These are phyloP conservation scores for Coptodon rendalli DNA, from an alignment of 2,113 vertebrate genomes.

Conservation along the genomic window DNA sequence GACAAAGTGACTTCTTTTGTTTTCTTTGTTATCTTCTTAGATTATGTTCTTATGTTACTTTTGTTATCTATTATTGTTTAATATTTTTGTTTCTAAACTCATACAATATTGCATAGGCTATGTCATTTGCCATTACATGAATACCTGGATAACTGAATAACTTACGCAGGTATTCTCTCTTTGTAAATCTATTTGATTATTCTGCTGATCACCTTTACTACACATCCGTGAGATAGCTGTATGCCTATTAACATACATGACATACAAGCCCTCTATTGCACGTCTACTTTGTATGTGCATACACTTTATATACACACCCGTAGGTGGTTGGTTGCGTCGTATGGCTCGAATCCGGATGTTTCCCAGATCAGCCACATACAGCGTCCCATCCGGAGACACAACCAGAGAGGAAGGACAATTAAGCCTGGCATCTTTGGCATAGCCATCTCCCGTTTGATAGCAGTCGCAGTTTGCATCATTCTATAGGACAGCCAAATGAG, in stretches of 20 bases:
- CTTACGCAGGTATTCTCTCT: not conserved
- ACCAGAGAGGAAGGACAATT: conserved; percentile 91
- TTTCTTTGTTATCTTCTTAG: not conserved
- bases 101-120: not conserved
- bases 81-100: not conserved
- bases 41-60: not conserved
- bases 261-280: not conserved
- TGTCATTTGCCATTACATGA: not conserved
- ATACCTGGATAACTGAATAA: not conserved
- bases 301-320: conserved; percentile 53
- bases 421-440: conserved; percentile 92
- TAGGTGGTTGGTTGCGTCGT: conserved; percentile 81
- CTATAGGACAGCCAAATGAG: conserved; percentile 3
- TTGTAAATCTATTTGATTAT: not conserved
- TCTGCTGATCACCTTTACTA: not conserved
- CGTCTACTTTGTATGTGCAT: not conserved
- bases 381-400: conserved; percentile 89
- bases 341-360: conserved; percentile 95
- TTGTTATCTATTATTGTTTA: not conserved
- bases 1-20: not conserved
- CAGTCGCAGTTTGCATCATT: conserved; percentile 98
- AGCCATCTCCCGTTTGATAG: conserved; percentile 92
- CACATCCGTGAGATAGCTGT: accelerated
- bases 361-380: conserved; percentile 93
- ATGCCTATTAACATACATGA: not conserved